Conservation (phyloP, 2,797 vertebrate species). For the Pipistrellus pygmaeus region DNA sequence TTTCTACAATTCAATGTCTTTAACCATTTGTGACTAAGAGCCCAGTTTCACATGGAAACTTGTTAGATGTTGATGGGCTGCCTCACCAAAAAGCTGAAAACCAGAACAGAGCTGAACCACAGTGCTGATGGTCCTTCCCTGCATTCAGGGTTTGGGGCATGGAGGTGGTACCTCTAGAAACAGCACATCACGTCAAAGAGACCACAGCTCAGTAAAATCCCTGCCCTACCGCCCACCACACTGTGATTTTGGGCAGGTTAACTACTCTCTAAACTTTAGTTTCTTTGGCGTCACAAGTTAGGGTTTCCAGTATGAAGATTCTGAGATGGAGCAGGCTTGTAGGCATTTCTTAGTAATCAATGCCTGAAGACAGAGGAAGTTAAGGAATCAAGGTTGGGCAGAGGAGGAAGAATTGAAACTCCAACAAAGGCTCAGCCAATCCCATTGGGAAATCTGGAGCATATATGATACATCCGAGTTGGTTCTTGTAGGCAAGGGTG, state of each 20-base stretch:
- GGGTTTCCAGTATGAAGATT: background rate
- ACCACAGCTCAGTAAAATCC: background rate
- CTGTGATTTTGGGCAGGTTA: background rate
- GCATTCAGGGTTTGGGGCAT: background rate
- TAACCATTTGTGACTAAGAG: background rate
- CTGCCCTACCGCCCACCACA: background rate
- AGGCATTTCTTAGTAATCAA: background rate
- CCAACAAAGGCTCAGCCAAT: background rate
- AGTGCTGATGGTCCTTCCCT: no score
- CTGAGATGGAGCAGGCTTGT: background rate
- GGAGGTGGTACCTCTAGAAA: background rate
- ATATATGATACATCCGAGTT: fast-evolving
- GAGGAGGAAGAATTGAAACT: background rate
- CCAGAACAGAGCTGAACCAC: background rate
- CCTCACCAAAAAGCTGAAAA: background rate
- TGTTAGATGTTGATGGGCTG: background rate
- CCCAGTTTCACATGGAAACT: background rate
- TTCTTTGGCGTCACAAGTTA: background rate
- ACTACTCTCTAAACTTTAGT: background rate
- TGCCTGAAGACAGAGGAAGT: background rate
- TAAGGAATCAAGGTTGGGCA: background rate
- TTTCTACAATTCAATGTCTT: background rate
- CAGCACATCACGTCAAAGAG: background rate
- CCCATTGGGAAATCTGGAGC: background rate
- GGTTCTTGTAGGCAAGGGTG: background rate